Conservation (phyloP, 1,140 invertebrate genomes). For the Ostrea denselamellosa region DNA sequence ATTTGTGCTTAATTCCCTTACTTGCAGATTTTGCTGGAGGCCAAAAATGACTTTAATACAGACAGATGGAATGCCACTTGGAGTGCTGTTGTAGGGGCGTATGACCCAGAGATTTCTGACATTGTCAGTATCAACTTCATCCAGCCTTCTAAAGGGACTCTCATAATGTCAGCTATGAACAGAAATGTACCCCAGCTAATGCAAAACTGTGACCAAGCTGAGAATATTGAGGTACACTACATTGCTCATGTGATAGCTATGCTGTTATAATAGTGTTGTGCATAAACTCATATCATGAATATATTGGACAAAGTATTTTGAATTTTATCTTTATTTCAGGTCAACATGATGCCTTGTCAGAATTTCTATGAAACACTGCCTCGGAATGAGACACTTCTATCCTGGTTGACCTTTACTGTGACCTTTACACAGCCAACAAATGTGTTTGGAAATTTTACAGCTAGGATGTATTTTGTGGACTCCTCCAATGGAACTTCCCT, state of each 20-base stretch:
- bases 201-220: neutral
- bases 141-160: neutral
- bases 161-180: neutral
- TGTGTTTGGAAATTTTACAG: conserved; percentile 40
- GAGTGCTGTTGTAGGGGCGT: conserved; percentile 15
- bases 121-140: neutral
- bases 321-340: conserved; percentile 26
- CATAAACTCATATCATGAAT: neutral
- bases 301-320: neutral
- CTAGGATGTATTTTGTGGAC: conserved; percentile 48
- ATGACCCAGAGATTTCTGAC: neutral
- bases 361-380: conserved; percentile 37
- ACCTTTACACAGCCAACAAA: conserved; percentile 28
- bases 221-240: neutral
- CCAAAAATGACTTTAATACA: conserved; percentile 46
- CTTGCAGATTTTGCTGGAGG: conserved; percentile 43
- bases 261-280: neutral
- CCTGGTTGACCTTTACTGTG: conserved; percentile 42
- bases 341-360: conserved; percentile 42
- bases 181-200: neutral
- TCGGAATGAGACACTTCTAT: conserved; percentile 3
- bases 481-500: conserved; percentile 39
- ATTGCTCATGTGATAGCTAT: neutral
- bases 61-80: conserved; percentile 39
- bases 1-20: neutral